Base-by-base conservation (phyloP, 2,113 vertebrate species). In the Lichenostomus cassidix region DNA sequence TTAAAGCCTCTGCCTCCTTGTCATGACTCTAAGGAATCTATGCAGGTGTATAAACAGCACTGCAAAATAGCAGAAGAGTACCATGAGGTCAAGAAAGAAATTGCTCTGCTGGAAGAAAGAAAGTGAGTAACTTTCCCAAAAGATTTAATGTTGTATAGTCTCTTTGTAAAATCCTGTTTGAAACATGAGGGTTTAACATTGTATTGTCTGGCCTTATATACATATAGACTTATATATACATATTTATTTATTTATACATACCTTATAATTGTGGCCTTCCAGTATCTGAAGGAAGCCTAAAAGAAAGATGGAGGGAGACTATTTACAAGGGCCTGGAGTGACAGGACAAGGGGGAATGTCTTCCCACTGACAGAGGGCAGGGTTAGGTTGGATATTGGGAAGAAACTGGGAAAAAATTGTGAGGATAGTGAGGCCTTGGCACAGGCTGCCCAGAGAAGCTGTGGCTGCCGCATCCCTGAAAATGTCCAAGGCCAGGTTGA, bases 1-100 rank as follows among this genome's bases (percentile, higher is more conserved):
- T 84, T 94, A 73, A 98, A 99, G 99, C 99, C 99, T 2, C 98
- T 99, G 95, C 98, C 98, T 23, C 99, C 99, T 58, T 98, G 99
- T 89, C 98, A 98, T 82, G 98, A 99, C 92, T 98, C 99, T 74
- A 98, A 96, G 90, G 99, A 99, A 97, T 99, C 99, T 67, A 99
- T 99, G 91, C 98, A 99, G 91, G 99, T 99, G 76, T 99, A 99
- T 97, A 99, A 98, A 96, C 98, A 99, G 76, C 99, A 99, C 97
- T 99, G 99, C 98, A 99, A 98, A 97, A 99, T 99, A 98, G 99
- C 99, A 25, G 98, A 98, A 94, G 99, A 99, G 71, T 99, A 99
- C 93, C 98, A 99, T 94, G 98, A 99, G 85, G 99, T 99, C 96
- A 99, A 99, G 95, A 99, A 98, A 47, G 99, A 99, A 96, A 99